These are phyloP conservation scores for Yponomeuta cagnagella DNA, from an alignment of 2,888 invertebrate species.

Conservation along the genomic window DNA sequence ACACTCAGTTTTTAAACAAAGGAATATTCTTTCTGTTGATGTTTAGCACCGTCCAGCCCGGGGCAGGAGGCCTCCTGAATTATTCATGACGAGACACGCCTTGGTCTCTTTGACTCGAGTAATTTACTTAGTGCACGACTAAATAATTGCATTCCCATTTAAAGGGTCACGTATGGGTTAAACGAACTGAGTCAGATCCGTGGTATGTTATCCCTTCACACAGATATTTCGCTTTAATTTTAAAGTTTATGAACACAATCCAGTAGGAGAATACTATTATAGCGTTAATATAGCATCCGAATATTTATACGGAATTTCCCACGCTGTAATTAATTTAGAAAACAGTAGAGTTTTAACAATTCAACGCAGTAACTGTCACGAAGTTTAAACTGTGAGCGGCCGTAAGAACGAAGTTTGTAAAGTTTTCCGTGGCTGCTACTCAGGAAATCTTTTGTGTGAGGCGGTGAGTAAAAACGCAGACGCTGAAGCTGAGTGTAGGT, in stretches of 20 bases:
- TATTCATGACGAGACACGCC: slow-evolving; percentile 36
- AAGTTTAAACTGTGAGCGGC: background rate
- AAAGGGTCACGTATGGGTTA: slow-evolving; percentile 1
- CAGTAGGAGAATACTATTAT: background rate
- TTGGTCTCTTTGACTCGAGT: slow-evolving; percentile 38
- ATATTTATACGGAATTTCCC: background rate
- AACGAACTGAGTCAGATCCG: background rate
- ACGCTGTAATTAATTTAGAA: background rate
- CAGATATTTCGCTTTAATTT: background rate
- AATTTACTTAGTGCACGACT: slow-evolving; percentile 40
- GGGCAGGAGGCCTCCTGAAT: slow-evolving; percentile 33
- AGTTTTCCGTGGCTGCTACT: background rate
- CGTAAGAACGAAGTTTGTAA: background rate
- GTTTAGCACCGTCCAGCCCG: background rate
- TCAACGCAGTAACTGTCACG: background rate
- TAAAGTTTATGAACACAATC: too few relatives aligned
- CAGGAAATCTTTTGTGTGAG: background rate
- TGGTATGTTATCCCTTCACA: background rate
- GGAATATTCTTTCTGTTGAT: slow-evolving; percentile 1
- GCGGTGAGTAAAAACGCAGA: background rate
- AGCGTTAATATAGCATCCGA: background rate
- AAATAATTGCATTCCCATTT: slow-evolving; percentile 4
- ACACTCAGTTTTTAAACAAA: background rate
- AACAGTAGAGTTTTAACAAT: background rate
- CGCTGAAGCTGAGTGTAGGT: background rate